Evolutionary conservation across 2,888 invertebrate genomes (phyloP).

Genomic region (Coenonympha glycerion): DNA sequence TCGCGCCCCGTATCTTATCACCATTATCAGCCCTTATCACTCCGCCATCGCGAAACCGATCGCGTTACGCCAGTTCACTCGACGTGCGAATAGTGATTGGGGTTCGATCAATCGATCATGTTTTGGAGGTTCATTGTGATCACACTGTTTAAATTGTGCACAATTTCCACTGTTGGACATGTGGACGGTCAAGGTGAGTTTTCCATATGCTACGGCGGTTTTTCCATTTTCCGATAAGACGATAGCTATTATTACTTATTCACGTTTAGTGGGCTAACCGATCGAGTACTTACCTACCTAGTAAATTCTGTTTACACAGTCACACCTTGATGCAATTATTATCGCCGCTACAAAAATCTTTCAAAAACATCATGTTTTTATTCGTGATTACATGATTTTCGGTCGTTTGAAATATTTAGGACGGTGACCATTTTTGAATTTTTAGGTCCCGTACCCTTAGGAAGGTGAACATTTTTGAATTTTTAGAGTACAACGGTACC

Average conservation of each 20-base stretch:
- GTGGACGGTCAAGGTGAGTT: conserved; percentile 59
- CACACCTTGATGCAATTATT: conserved; percentile 4
- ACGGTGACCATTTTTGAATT: neutral
- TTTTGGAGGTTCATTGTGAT: conserved; percentile 40
- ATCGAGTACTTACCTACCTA: neutral
- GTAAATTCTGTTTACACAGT: conserved; percentile 5
- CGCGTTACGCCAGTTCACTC: conserved; percentile 45
- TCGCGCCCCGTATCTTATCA: conserved; percentile 60
- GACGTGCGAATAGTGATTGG: conserved; percentile 45
- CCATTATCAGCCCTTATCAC: conserved; percentile 68
- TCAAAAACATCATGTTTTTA: neutral
- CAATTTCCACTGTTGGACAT: conserved; percentile 44
- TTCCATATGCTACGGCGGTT: conserved; percentile 15
- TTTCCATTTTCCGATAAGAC: conserved; percentile 16
- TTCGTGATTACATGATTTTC: neutral
- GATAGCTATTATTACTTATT: neutral
- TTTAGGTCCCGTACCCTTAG: neutral
- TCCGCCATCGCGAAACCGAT: conserved; percentile 67
- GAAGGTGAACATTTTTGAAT: neutral
- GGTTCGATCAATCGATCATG: conserved; percentile 44
- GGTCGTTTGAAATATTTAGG: neutral
- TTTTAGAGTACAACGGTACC: too few relatives aligned
- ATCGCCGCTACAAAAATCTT: neutral
- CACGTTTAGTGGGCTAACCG: neutral
- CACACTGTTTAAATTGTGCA: conserved; percentile 42